A percentile compares a stretch with the other conserved stretches of the same genome.
phyloP scores from a whole-genome alignment of 2,797 vertebrate species.

The Leptatherina wallacei region DNA sequence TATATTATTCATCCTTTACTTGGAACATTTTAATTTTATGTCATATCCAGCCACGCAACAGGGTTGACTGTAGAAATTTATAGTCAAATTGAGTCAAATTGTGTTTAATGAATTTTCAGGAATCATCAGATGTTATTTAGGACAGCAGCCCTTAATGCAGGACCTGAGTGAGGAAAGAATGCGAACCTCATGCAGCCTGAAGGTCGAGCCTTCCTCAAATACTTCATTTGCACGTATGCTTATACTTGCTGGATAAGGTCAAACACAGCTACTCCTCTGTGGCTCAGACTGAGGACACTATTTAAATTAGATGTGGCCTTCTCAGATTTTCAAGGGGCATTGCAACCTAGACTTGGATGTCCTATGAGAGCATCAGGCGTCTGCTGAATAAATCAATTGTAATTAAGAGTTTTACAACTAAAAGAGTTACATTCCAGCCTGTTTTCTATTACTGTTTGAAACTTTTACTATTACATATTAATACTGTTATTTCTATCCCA shows the following conservation, averaged over 20 bases:
- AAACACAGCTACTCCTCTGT: neutral
- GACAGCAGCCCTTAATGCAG: neutral
- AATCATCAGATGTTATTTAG: neutral
- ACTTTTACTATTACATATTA: neutral
- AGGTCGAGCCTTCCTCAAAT: conserved; percentile 14
- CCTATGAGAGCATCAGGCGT: neutral
- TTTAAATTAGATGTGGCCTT: conserved; percentile 2
- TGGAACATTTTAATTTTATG: neutral
- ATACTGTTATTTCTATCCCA: neutral
- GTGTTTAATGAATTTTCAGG: neutral
- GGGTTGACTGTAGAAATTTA: neutral
- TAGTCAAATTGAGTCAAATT: neutral
- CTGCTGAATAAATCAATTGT: neutral
- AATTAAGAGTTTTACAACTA: neutral
- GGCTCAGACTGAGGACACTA: neutral
- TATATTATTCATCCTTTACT: neutral
- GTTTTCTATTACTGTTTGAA: neutral
- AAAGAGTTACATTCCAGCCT: conserved; percentile 5
- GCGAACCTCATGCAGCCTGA: neutral
- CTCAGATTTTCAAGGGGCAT: neutral
- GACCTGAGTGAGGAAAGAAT: neutral
- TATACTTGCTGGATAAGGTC: conserved; percentile 12
- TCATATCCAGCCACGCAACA: neutral
- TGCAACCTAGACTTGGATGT: neutral
- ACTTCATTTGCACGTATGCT: conserved; percentile 6